A percentile compares a stretch with the other conserved stretches of the same genome.
These are phyloP conservation scores for Dipodomys merriami DNA, from an alignment of 2,113 vertebrate genomes.

Conservation along the genomic window DNA sequence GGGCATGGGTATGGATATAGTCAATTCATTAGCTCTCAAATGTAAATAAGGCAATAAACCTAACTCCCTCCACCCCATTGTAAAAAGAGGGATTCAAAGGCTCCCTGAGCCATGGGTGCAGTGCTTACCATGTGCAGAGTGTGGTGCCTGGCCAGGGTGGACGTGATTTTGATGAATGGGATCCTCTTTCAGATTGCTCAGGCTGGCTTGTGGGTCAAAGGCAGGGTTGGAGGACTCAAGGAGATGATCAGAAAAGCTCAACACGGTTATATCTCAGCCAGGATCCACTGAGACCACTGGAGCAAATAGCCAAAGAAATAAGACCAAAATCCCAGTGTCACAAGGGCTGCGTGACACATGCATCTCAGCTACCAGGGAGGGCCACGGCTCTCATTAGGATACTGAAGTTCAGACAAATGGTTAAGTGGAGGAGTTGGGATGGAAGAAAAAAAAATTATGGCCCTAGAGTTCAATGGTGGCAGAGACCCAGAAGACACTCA, in stretches of 20 bases:
- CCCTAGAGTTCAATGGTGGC: not conserved
- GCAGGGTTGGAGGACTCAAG: not conserved
- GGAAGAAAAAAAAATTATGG: not conserved
- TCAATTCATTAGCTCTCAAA: not conserved
- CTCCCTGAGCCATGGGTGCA: not conserved
- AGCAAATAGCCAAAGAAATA: not conserved
- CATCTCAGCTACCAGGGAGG: not conserved
- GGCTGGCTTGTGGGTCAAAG: not conserved
- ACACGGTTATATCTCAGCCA: not conserved
- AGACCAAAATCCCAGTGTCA: not conserved
- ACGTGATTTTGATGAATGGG: not conserved
- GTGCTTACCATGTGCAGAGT: not conserved
- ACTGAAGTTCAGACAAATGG: not conserved
- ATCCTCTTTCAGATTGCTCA: not conserved
- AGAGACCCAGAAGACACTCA: not conserved
- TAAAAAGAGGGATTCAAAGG: not conserved
- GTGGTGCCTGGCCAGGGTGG: fast-evolving
- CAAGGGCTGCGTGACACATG: fast-evolving
- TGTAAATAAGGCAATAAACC: not conserved
- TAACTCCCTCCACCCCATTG: not conserved
- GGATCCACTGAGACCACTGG: not conserved
- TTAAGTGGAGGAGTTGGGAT: not conserved
- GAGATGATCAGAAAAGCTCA: not conserved
- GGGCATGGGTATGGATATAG: not conserved
- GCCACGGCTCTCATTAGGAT: not conserved